Percentiles rank a stretch among this genome's conserved stretches.
Conservation (phyloP, 2,113 vertebrate species). For the Patagioenas fasciata region DNA sequence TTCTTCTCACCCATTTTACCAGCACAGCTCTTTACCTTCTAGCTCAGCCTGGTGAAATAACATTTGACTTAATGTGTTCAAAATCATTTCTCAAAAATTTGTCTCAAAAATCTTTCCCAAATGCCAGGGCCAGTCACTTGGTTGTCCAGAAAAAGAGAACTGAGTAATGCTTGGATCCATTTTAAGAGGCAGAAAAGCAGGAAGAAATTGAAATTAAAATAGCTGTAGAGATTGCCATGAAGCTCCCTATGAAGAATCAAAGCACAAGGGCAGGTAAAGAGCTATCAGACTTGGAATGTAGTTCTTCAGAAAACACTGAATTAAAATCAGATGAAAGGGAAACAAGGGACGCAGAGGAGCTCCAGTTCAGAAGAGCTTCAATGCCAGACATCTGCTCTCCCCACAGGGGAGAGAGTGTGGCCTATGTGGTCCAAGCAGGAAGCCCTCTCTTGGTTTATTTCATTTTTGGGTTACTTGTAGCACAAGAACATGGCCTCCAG, state of each 20-base stretch:
- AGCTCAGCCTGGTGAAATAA: background rate
- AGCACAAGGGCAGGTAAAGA: background rate
- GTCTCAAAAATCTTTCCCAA: background rate
- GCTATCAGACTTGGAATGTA: accelerated
- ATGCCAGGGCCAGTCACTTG: background rate
- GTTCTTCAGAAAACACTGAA: background rate
- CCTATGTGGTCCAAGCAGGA: background rate
- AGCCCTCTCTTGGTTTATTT: background rate
- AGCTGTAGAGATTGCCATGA: background rate
- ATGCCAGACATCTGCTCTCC: too few relatives aligned
- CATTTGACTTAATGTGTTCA: background rate
- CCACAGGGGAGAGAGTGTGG: background rate
- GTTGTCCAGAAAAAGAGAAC: background rate
- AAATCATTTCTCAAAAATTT: background rate
- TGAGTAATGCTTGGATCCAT: background rate
- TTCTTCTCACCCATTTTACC: background rate
- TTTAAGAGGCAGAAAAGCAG: background rate
- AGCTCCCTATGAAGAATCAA: background rate
- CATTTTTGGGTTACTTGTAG: background rate
- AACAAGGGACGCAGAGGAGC: background rate
- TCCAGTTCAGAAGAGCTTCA: background rate
- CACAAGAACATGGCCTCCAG: background rate
- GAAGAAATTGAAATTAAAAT: background rate
- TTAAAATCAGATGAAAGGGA: background rate
- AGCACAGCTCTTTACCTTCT: background rate